phyloP scores from a whole-genome alignment of 2,888 invertebrate species.

The Aethes cnicana region DNA sequence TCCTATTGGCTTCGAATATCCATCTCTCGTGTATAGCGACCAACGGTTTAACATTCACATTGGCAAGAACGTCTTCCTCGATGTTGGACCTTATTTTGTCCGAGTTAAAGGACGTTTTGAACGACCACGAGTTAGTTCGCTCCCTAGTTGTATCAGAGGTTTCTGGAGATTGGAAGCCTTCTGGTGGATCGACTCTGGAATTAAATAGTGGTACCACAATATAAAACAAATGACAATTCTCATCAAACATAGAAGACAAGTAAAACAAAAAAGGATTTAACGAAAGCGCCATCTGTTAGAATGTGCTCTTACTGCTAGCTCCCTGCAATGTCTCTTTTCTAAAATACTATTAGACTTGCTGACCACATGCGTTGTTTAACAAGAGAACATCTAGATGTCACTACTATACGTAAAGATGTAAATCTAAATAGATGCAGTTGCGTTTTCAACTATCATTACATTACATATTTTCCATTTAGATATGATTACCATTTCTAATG shows the following conservation, averaged over 20 bases:
- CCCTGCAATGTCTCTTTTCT: too few relatives aligned
- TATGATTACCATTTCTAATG: too few relatives aligned
- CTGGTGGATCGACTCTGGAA: slow-evolving; percentile 48
- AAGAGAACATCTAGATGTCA: neutral
- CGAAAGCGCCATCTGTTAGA: neutral
- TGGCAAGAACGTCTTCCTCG: slow-evolving; percentile 62
- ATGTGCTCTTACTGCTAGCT: too few relatives aligned
- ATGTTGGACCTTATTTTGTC: slow-evolving; percentile 40
- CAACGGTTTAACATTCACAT: slow-evolving; percentile 69
- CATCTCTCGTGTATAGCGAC: slow-evolving; percentile 76
- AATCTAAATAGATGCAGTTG: too few relatives aligned
- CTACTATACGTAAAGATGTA: too few relatives aligned
- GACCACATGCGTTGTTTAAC: neutral
- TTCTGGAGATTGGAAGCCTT: slow-evolving; percentile 48
- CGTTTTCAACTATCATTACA: too few relatives aligned
- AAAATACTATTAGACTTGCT: too few relatives aligned
- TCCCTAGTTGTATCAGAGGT: slow-evolving; percentile 45
- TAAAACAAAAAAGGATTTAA: neutral
- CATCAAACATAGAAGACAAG: neutral
- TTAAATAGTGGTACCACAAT: too few relatives aligned
- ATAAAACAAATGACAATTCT: too few relatives aligned
- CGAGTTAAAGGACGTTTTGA: slow-evolving; percentile 42
- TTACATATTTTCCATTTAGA: too few relatives aligned
- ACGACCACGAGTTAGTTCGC: slow-evolving; percentile 51
- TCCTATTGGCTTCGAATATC: slow-evolving; percentile 74